phyloP scores from a whole-genome alignment of 2,888 invertebrate species.

The Metellina segmentata region DNA sequence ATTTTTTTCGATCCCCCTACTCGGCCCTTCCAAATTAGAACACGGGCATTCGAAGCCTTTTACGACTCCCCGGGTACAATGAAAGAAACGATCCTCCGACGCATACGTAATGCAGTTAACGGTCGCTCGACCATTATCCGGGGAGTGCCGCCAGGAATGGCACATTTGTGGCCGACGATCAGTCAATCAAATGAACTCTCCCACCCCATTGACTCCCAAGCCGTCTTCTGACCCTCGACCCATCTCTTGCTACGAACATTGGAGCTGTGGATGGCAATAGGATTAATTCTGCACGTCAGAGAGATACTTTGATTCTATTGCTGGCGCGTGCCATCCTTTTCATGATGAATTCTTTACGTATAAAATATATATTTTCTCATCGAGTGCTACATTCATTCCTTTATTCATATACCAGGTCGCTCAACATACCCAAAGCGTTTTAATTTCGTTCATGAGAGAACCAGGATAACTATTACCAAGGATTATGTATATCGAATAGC shows the following conservation, averaged over 20 bases:
- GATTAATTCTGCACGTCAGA: not conserved
- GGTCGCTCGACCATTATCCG: not conserved
- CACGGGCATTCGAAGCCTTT: constrained; percentile 1
- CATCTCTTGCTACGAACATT: not conserved
- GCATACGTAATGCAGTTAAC: constrained; percentile 34
- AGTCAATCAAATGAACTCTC: constrained; percentile 13
- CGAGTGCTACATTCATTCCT: too few species aligned
- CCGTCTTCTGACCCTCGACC: not conserved
- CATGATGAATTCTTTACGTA: too few species aligned
- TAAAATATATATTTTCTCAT: too few species aligned
- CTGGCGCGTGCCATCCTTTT: too few species aligned
- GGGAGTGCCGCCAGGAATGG: constrained; percentile 12
- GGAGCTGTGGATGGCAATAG: not conserved
- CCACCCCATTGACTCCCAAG: not conserved
- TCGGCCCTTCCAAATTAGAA: constrained; percentile 9
- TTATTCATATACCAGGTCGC: too few species aligned
- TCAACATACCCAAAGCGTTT: too few species aligned
- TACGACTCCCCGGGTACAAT: not conserved
- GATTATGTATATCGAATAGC: too few species aligned
- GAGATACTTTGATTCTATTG: too few species aligned
- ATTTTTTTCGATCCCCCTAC: not conserved
- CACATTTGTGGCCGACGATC: constrained; percentile 50
- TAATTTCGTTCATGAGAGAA: too few species aligned
- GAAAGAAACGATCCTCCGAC: not conserved
- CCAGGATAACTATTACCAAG: too few species aligned